These are phyloP conservation scores for Pycnonotus jocosus DNA, from an alignment of 2,113 vertebrate genomes.

Conservation along the genomic window DNA sequence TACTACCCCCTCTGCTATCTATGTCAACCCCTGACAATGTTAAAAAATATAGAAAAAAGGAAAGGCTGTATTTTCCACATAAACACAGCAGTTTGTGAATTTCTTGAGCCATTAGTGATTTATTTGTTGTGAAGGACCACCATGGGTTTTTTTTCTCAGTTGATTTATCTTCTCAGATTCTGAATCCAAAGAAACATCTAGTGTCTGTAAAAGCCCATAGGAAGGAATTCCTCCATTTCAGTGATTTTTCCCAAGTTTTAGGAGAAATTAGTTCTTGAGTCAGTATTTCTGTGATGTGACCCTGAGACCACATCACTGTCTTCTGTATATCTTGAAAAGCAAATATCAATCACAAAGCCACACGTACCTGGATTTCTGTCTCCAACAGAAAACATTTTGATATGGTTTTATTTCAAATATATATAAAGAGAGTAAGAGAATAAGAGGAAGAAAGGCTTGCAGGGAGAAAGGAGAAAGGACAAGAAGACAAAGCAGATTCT, in stretches of 20 bases:
- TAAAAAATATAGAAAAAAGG: not conserved
- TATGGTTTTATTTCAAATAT: not conserved
- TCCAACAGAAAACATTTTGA: not conserved
- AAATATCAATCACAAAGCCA: not conserved
- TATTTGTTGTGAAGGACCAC: not conserved
- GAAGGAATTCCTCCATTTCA: not conserved
- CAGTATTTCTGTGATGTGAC: not conserved
- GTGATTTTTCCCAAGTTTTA: not conserved
- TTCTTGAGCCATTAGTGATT: not conserved
- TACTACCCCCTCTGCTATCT: accelerated
- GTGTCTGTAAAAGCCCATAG: not conserved
- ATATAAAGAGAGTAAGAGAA: not conserved
- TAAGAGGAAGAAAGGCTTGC: not conserved
- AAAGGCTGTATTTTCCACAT: not conserved
- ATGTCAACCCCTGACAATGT: not conserved
- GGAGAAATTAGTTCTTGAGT: not conserved
- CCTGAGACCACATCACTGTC: not conserved
- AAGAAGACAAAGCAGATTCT: not conserved
- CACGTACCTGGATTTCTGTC: not conserved
- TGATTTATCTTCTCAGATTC: not conserved
- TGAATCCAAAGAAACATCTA: not conserved
- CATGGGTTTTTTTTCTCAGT: not conserved
- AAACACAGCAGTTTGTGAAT: not conserved
- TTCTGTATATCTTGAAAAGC: not conserved
- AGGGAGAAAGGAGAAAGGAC: not conserved